Base-by-base conservation (phyloP, 1,140 invertebrate genomes). In the Apocrypta bakeri region DNA sequence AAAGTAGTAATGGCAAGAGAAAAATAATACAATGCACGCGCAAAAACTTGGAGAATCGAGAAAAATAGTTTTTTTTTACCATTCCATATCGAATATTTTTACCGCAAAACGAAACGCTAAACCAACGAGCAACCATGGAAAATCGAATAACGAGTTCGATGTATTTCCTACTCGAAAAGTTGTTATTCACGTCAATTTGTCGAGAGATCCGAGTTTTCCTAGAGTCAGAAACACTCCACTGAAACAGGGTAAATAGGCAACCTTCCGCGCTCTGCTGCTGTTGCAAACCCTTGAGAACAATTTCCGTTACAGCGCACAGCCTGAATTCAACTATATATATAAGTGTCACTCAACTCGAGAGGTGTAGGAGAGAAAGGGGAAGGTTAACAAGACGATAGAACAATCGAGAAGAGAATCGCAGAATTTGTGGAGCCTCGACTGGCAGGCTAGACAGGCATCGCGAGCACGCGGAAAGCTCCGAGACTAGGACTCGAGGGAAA, bases 251-350 rank as follows among this genome's bases (percentile, higher is more conserved):
- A 56, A 56, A 56, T 17, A 56, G 14, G 17, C 21, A 48, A 48
- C 42, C 14, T 17, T 17, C 42, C 14, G 42, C 40, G 40, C 40
- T 42, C 9, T 48, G 21, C 42, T n/a, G n/a, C n/a, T n/a, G 42
- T 17, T 21, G 48, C 48, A 56, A 6, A 56, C 37, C 31, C 40
- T 79, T 48, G 24, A 79, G 37, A 79, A 71, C 27, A 48, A 79
- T 68, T 69, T 79, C 66, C 64, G 68, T 69, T 75, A 48, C 33
- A 42, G 68, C 21, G 27, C 33, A 73, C 40, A 24, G 71, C 25
- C 40, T 17, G 8, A n/a, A 29, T 21, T 31, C 33, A 21, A 66
- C 29, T 24, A 29, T 21, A n/a, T 71, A 33, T 33, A n/a, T 71
- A 17, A n/a, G 31, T 31, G 6, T 17, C 31, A 29, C 48, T 56